These are phyloP conservation scores for Venturia canescens DNA, from an alignment of 1,140 invertebrate genomes.

Conservation along the genomic window DNA sequence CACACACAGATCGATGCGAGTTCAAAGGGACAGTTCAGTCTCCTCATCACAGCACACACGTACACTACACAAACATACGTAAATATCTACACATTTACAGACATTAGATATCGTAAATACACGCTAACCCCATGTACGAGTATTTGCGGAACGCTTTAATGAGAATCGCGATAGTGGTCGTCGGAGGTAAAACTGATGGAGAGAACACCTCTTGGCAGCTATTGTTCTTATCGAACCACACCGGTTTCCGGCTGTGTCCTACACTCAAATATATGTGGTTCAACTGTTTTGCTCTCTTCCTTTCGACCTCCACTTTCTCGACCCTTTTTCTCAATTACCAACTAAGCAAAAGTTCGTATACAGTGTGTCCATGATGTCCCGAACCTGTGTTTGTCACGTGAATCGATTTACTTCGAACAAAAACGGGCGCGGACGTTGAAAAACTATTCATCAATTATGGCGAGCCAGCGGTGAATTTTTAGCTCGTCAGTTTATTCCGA, in stretches of 20 bases:
- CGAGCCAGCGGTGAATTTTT: too few relatives aligned
- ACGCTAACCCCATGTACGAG: neutral
- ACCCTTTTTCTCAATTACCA: neutral
- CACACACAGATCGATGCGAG: neutral
- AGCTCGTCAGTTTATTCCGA: too few relatives aligned
- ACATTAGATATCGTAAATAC: conserved; percentile 7
- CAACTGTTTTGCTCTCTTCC: neutral
- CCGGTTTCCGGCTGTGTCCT: conserved; percentile 14
- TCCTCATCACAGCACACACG: neutral
- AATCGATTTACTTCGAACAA: too few relatives aligned
- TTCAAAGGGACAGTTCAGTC: neutral
- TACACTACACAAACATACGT: neutral
- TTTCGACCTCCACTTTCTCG: neutral
- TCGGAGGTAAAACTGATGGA: conserved; percentile 42
- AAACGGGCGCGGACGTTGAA: too few relatives aligned
- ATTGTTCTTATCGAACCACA: conserved; percentile 59
- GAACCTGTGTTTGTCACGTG: too few relatives aligned
- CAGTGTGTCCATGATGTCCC: neutral
- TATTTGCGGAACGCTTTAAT: conserved; percentile 13
- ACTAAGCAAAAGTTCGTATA: neutral
- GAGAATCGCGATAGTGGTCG: conserved; percentile 25
- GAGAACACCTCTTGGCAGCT: conserved; percentile 60
- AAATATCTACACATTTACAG: neutral
- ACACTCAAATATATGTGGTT: neutral
- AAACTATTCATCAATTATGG: too few relatives aligned